Base-by-base conservation (phyloP, 1,140 invertebrate genomes). In the Bombus picipes region DNA sequence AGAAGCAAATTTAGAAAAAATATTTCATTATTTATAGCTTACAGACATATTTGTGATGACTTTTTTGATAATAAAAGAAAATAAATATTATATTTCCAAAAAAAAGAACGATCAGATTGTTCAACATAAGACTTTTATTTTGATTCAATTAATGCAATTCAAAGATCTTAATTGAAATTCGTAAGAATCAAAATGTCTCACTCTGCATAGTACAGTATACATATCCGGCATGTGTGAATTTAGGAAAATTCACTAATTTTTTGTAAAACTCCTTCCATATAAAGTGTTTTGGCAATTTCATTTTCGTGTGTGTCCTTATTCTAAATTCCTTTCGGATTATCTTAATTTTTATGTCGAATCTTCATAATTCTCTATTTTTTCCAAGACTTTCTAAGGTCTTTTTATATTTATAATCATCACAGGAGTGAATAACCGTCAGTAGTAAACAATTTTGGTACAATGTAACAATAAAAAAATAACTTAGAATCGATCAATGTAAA, bases 221-320 rank as follows among this genome's bases (percentile, higher is more conserved):
- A 86, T 82, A 70, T 83, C 59, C 18, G 76, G 75, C 75, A 86
- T 71, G 57, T 75, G 70, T 89, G 32, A 89, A 77, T 74, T 43
- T 32, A 32, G n/a, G 57, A 28, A 87, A 66, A 83, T 62, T 62
- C 59, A 83, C 8, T 66, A 87, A 74, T 80, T 71, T 81, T 81
- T 34, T 70, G 53, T 81, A 83, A 68, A 87, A 82, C n/a, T 28
- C 32, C 28, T 53, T 74, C 81, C 53, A 37, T 81, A 68, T 87
- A 74, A 89, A 80, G 57, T 71, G 59, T 79, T 89, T 89, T 89
- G 41, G 41, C 77, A 87, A 72, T 83, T 78, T 83, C 53, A 73
- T 65, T 80, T 80, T 57, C 77, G 68, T 83, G 62, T 86, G 77
- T 83, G 65, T 76, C 75, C 65, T 76, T 87, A 89, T 18, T 57